Evolutionary conservation across 1,140 invertebrate species (phyloP).

Genomic region (Drosophila oshimai): DNA sequence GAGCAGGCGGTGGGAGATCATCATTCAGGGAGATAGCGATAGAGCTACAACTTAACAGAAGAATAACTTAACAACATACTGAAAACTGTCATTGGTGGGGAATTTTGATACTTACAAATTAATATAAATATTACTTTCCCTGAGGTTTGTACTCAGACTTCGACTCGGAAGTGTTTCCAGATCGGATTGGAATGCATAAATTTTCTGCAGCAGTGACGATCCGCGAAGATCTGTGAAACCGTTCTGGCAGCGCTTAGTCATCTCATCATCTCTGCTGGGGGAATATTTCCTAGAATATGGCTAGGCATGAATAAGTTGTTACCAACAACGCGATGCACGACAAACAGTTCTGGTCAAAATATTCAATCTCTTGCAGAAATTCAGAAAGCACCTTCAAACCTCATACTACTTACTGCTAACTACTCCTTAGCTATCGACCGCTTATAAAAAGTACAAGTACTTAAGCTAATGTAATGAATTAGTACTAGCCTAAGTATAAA

Average conservation of each 20-base stretch:
- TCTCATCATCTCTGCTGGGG: not conserved
- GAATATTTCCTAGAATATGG: conserved; percentile 1
- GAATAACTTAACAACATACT: no score
- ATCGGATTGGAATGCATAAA: conserved; percentile 2
- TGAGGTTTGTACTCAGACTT: no score
- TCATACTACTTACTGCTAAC: no score
- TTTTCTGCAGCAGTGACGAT: conserved; percentile 8
- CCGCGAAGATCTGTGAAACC: not conserved
- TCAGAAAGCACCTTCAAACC: not conserved
- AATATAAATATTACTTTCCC: no score
- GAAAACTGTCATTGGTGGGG: no score
- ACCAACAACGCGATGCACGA: not conserved
- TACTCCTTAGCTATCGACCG: no score
- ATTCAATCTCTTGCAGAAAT: not conserved
- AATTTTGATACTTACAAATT: no score
- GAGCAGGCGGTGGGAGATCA: conserved; percentile 16
- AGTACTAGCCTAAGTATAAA: no score
- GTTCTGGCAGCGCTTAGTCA: conserved; percentile 1
- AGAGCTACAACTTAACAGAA: not conserved
- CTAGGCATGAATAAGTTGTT: conserved; percentile 2
- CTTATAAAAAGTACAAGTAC: no score
- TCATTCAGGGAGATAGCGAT: conserved; percentile 21
- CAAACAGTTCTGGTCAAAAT: not conserved
- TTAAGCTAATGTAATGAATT: no score
- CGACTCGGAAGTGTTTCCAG: conserved; percentile 12